phyloP scores from a whole-genome alignment of 2,888 invertebrate genomes.

The Pimpla rufipes region DNA sequence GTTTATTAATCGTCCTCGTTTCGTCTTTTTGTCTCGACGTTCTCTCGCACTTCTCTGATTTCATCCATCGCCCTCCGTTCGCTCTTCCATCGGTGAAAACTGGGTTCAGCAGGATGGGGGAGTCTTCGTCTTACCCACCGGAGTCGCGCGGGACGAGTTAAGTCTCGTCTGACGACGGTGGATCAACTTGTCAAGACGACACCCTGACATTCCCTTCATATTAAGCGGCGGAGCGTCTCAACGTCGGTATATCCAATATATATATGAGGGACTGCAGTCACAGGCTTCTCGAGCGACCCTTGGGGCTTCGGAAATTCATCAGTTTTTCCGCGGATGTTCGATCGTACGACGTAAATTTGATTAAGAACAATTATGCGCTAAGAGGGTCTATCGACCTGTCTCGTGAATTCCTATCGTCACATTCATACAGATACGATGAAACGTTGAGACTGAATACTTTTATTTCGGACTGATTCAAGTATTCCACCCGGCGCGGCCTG shows the following conservation, averaged over 20 bases:
- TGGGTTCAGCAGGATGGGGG: not conserved
- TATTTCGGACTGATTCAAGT: too few species aligned
- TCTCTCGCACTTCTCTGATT: slow-evolving; percentile 9
- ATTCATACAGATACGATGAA: not conserved
- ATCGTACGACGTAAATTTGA: not conserved
- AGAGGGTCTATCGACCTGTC: not conserved
- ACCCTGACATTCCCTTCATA: slow-evolving; percentile 49
- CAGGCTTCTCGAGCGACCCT: not conserved
- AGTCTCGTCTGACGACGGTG: slow-evolving; percentile 61
- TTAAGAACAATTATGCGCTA: not conserved
- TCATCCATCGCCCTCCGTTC: not conserved
- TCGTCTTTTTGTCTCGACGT: not conserved
- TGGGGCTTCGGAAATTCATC: not conserved
- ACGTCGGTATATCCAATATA: not conserved
- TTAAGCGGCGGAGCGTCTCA: slow-evolving; percentile 31
- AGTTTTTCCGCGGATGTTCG: not conserved
- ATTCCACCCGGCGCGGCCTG: too few species aligned
- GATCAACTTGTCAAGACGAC: slow-evolving; percentile 62
- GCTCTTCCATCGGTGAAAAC: not conserved
- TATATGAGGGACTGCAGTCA: not conserved
- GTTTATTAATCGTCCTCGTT: slow-evolving; percentile 14
- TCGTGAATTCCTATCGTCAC: not conserved
- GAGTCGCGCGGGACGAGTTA: slow-evolving; percentile 47
- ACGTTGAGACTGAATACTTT: not conserved
- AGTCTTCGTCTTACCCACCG: slow-evolving; percentile 12